Evolutionary conservation across 2,113 vertebrate species (phyloP).

Genomic region (Entelurus aequoreus): DNA sequence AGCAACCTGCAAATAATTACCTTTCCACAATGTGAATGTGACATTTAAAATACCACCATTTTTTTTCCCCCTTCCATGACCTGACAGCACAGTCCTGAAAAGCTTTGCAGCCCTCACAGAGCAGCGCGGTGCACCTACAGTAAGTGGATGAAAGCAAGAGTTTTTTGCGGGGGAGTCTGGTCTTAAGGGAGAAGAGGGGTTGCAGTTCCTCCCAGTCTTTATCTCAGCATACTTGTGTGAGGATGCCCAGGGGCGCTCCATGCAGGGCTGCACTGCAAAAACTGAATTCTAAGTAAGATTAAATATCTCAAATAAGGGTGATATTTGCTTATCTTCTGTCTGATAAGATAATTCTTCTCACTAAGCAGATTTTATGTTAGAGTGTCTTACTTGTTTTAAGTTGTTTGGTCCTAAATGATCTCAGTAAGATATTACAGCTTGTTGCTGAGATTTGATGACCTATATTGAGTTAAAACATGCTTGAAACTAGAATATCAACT

Average conservation of each 20-base stretch:
- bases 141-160: constrained; percentile 1
- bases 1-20: not conserved
- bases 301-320: no score
- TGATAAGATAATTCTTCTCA: no score
- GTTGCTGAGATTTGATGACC: no score
- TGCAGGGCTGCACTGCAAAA: no score
- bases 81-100: constrained; percentile 3
- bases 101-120: constrained; percentile 24
- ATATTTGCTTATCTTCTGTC: no score
- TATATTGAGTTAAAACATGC: no score
- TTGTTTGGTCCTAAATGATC: no score
- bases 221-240: constrained; percentile 28
- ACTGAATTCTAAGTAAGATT: no score
- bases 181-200: constrained; percentile 35
- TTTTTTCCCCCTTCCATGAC: constrained; percentile 8
- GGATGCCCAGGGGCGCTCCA: constrained; percentile 4
- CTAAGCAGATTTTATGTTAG: no score
- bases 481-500: no score
- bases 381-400: no score
- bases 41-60: not conserved
- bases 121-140: constrained; percentile 13
- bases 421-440: no score
- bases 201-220: constrained; percentile 27
- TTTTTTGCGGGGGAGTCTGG: constrained; percentile 34
- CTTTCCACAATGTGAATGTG: not conserved